Base-by-base conservation (phyloP, 2,888 invertebrate species). In the Ectemnius cavifrons region DNA sequence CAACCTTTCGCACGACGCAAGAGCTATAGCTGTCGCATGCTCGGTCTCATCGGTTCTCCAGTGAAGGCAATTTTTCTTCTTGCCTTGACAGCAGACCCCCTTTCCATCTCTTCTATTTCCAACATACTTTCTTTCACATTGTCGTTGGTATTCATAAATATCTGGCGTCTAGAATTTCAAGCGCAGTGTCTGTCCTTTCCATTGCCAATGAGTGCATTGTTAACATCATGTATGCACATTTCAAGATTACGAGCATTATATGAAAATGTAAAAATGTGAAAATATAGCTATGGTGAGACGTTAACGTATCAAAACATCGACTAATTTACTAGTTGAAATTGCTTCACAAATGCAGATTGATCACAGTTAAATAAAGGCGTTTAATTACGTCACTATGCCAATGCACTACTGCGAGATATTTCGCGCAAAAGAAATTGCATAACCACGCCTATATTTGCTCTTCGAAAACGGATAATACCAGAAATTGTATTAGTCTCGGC, bases 241-340 rank as follows among this genome's bases (percentile, higher is more conserved):
- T 23, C 23, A 23, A 23, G 23, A 23, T 23, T 2, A 23, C 23
- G 23, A 2, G 23, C 3, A 3, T 23, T 23, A 23, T 23, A 2
- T 23, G 23, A 23, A 23, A 23, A 23, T 2, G 23, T 3, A 23
- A 23, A 23, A 23, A 3, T 23, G 23, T 2, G 23, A 23, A 20
- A 23, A 23, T 23, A 23, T 23, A 23, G 23, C 2, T 23, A 0
- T 3, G 3, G 23, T 23, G 3, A 3, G 23, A 23, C 23, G 23
- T 0, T 23, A 23, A 3, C 3, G n/a, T 8, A 37, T 14, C 16
- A 27, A 0, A 11, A 60, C 20, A n/a, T 67, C 18, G 45, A 20
- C 69, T 74, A 82, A 85, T 85, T 86, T 82, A 66, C 58, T 70
- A 70, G 86, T 64, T 77, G 79, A 77, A 64, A 80, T 76, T 67